A percentile compares a stretch with the other conserved stretches of the same genome.
phyloP scores from a whole-genome alignment of 2,113 vertebrate species.

The Alouatta palliata region DNA sequence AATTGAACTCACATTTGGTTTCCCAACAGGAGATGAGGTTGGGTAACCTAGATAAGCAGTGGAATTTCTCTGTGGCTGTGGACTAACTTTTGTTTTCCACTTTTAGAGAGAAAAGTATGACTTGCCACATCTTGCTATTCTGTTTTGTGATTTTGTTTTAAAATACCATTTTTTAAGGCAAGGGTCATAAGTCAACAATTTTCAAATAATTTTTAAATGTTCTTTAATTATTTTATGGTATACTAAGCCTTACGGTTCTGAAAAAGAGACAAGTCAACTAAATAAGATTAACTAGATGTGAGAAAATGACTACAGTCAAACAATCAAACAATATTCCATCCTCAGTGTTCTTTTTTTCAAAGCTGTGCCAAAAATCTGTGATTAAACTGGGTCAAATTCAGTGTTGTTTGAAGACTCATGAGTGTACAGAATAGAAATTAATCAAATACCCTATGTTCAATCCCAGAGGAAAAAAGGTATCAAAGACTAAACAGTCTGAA shows the following conservation, averaged over 20 bases:
- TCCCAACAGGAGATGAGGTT: neutral
- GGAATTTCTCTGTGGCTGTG: rapidly evolving
- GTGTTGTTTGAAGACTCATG: neutral
- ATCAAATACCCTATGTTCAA: neutral
- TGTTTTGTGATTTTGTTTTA: neutral
- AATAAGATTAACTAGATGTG: neutral
- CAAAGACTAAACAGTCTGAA: neutral
- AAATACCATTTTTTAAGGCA: too few species aligned
- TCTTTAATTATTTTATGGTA: neutral
- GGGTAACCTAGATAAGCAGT: neutral
- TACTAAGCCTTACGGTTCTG: neutral
- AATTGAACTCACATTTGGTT: neutral
- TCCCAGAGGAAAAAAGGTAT: neutral
- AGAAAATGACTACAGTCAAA: neutral
- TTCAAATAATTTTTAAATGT: neutral
- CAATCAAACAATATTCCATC: neutral
- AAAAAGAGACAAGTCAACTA: neutral
- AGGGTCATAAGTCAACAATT: neutral
- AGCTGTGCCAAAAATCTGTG: neutral
- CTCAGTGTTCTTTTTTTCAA: neutral
- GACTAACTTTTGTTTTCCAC: neutral
- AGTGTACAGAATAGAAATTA: neutral
- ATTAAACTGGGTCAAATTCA: neutral
- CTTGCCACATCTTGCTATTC: rapidly evolving
- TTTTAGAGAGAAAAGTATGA: neutral